Evolutionary conservation across 2,888 invertebrate genomes (phyloP).

Genomic region (Tridacna gigas): DNA sequence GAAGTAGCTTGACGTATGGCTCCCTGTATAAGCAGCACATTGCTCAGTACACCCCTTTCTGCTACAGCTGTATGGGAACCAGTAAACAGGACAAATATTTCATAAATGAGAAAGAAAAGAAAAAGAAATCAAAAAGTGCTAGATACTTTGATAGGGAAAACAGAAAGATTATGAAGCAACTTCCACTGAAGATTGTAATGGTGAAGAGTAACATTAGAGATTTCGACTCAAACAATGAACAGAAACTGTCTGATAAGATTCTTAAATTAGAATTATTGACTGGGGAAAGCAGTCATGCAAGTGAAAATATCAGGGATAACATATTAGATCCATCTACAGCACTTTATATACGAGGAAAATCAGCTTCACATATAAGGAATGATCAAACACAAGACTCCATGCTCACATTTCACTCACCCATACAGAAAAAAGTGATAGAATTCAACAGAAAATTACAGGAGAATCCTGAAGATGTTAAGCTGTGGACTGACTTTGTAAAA

Average conservation of each 20-base stretch:
- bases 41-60: conserved; percentile 73
- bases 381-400: conserved; percentile 25
- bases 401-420: conserved; percentile 7
- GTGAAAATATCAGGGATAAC: conserved; percentile 55
- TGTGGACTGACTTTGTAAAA: conserved; percentile 85
- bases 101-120: conserved; percentile 56
- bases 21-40: conserved; percentile 81
- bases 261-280: not conserved
- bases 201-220: not conserved
- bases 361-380: not conserved
- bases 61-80: conserved; percentile 62
- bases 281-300: not conserved
- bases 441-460: conserved; percentile 83
- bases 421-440: conserved; percentile 56
- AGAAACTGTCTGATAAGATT: not conserved
- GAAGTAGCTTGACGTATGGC: conserved; percentile 81
- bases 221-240: not conserved
- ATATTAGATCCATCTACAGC: conserved; percentile 77
- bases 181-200: conserved; percentile 32
- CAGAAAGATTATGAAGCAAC: conserved; percentile 41
- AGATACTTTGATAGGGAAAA: conserved; percentile 78
- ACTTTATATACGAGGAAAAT: conserved; percentile 78
- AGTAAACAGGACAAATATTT: conserved; percentile 27
- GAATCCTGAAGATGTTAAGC: conserved; percentile 81
- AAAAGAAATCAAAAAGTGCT: conserved; percentile 43